Evolutionary conservation across 2,797 vertebrate species (phyloP), one percentile per base, ranked within the genome.

Genomic region (Helarctos malayanus): DNA sequence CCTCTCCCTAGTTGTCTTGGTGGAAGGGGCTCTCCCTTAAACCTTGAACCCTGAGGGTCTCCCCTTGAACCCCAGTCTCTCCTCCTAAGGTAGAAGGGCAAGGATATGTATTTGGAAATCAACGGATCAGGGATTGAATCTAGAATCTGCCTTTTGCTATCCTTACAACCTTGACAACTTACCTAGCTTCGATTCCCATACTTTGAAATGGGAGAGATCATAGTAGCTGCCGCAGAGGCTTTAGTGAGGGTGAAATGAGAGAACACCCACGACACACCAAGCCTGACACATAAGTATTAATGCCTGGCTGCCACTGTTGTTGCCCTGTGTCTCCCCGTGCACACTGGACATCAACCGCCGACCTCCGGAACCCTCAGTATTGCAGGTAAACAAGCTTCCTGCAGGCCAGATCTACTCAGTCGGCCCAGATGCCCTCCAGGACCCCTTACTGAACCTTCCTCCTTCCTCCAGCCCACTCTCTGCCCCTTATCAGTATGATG

Each of bases 381-480:
- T 49, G 9, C 63, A 63, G n/a, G 19, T 13, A 29, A 81, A 41
- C 41, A 92, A n/a, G 29, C 47, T 75, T 69, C 81, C 75, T 49
- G 52, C 11, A 16, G 45, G n/a, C 65, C 65, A 52, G 68, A 12
- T 61, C 63, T 80, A 14, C 89, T 92, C 32, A 35, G 79, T n/a
- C 71, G 29, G 14, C 13, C 11, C 0, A 16, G 16, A 8, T 25
- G 7, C 10, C 47, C 41, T 57, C 52, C 5, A 35, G 0, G 0
- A 25, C 18, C 52, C 56, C 49, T 63, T 16, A 5, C 8, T 7
- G 1, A 25, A 45, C 16, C 4, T 23, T 14, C 11, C 10, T 59
- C 25, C 41, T 8, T 35, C n/a, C 84, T 35, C 0, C 52, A 3
- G 12, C 32, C 54, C n/a, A 1, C 19, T 9, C 11, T 11, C 25